Evolutionary conservation across 2,797 vertebrate genomes (phyloP).

Genomic region (Pogonophryne albipinna): DNA sequence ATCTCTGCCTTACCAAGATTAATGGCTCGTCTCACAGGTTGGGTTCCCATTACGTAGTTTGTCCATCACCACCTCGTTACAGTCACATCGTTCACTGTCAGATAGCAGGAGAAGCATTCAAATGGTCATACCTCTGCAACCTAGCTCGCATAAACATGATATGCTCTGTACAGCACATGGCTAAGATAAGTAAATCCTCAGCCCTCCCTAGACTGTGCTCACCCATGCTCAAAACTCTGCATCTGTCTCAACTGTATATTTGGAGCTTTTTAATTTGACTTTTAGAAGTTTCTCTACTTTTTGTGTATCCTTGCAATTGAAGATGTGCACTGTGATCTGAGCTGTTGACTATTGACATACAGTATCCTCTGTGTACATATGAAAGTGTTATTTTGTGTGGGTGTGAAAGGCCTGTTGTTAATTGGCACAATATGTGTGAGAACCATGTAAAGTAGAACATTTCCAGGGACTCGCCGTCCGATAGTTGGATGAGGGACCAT

Average conservation of each 20-base stretch:
- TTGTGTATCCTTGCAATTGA: background rate
- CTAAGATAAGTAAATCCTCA: conserved; percentile 51
- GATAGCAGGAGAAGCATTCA: conserved; percentile 40
- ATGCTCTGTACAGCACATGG: conserved; percentile 55
- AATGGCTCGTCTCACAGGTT: conserved; percentile 76
- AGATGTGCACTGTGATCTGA: background rate
- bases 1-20: conserved; percentile 75
- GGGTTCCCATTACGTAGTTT: conserved; percentile 71
- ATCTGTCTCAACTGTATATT: background rate
- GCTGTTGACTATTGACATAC: background rate
- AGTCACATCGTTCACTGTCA: conserved; percentile 74
- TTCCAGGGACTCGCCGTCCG: conserved; percentile 57
- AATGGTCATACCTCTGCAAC: conserved; percentile 45
- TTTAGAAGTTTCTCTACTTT: background rate
- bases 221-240: conserved; percentile 33
- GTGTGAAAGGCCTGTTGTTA: conserved; percentile 4
- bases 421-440: conserved; percentile 42
- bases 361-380: background rate
- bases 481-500: conserved; percentile 71
- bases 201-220: conserved; percentile 5
- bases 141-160: conserved; percentile 65
- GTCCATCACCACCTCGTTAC: conserved; percentile 77
- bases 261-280: background rate
- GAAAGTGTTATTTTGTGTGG: conserved; percentile 8
- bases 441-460: conserved; percentile 42